A percentile compares a stretch with the other conserved stretches of the same genome.
phyloP scores from a whole-genome alignment of 2,797 vertebrate species.

The Poecilia wingei region DNA sequence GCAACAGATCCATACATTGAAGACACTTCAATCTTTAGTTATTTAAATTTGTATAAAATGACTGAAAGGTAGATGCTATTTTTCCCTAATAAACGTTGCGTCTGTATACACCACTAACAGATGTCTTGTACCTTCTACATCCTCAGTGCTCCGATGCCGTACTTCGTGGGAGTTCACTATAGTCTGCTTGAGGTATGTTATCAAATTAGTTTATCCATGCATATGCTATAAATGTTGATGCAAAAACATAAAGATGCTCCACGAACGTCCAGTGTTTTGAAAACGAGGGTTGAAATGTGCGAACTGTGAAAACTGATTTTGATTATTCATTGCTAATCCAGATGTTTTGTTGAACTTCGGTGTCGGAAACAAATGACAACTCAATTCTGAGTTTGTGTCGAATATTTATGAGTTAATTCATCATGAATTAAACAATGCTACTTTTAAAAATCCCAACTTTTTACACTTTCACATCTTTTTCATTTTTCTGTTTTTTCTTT shows the following conservation, averaged over 20 bases:
- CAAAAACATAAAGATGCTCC: not conserved
- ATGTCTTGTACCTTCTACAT: conserved; percentile 54
- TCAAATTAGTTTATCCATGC: conserved; percentile 10
- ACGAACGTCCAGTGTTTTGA: not conserved
- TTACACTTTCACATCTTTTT: not conserved
- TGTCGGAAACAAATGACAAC: not conserved
- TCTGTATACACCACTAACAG: conserved; percentile 28
- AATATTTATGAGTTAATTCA: not conserved
- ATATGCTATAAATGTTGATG: conserved; percentile 5
- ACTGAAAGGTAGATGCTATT: not conserved
- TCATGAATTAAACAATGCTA: not conserved
- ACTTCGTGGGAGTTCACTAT: conserved; percentile 95
- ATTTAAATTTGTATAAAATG: not conserved
- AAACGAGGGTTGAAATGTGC: not conserved
- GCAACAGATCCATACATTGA: not conserved
- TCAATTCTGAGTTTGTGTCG: not conserved
- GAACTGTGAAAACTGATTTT: not conserved
- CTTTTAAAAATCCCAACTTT: not conserved
- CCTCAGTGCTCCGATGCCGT: conserved; percentile 96
- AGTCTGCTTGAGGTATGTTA: conserved; percentile 94
- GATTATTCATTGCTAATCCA: not conserved
- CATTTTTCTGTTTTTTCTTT: conserved; percentile 5
- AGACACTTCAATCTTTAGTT: not conserved
- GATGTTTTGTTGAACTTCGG: not conserved
- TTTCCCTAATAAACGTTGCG: not conserved